Evolutionary conservation across 92 coral and sea anemone genomes (phyloP), one percentile per base, ranked within the genome.

Genomic region (Phenganax stokvisi): DNA sequence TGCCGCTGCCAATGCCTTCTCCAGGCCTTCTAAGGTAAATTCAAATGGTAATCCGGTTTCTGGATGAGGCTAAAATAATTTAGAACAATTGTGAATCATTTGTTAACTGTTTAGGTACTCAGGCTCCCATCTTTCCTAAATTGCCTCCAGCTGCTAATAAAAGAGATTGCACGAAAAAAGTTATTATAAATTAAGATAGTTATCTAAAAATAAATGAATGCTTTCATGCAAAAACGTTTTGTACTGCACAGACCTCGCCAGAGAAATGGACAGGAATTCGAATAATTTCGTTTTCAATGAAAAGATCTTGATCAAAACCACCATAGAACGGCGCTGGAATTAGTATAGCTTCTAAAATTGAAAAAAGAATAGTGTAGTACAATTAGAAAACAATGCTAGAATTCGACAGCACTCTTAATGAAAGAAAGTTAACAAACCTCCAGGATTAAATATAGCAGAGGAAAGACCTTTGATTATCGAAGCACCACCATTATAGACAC

Each of bases 321-420:
- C 91, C 96, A 88, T 93, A 93, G 68, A 57, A 91, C 31, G 97
- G 97, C 30, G 96, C 81, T 3, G 97, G 97, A 25, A 93, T 57
- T 8, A 93, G 88, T 52, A 93, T 55, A 11, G 92, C 97, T 57
- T 93, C 97, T 93, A 62, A 37, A 76, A 80, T 6, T 72, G 51
- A 0, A 73, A 44, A 10, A 74, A 57, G 25, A 28, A 20, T 0
- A 31, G 12, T 51, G 16, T 3, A 54, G 66, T 29, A 11, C 10
- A n/a, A 73, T 51, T 29, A 13, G 15, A 30, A 0, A 1, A 9
- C 51, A 61, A 55, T 37, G 17, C 17, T 4, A 9, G 28, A 11
- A 27, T 51, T 63, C 56, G 12, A 47, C 51, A 56, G 13, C 56
- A 74, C 10, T 11, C 58, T 16, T 17, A 7, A 79, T 57, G 30